phyloP scores from a whole-genome alignment of 2,888 invertebrate genomes.

The Sphaeridia pumilis region DNA sequence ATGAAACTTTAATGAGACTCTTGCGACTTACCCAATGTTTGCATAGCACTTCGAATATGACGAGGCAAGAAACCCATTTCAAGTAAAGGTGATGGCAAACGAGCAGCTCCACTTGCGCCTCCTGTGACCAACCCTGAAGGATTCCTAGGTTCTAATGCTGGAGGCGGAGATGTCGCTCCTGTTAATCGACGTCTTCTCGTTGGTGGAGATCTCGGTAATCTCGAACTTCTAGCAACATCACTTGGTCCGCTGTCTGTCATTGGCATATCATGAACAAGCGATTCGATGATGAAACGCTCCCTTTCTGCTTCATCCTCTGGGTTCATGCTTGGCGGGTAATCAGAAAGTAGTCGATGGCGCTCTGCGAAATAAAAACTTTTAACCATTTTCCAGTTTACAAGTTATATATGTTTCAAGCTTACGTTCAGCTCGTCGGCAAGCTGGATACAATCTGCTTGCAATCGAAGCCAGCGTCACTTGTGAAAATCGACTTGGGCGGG shows the following conservation, averaged over 20 bases:
- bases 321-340: conserved; percentile 10
- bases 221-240: too few species aligned
- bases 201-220: conserved; percentile 15
- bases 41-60: conserved; percentile 48
- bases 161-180: conserved; percentile 31
- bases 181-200: conserved; percentile 23
- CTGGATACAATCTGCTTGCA: conserved; percentile 27
- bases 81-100: conserved; percentile 44
- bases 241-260: conserved; percentile 3
- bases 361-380: not conserved
- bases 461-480: conserved; percentile 34
- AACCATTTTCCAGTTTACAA: not conserved
- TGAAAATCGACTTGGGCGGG: conserved; percentile 21
- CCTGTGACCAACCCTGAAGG: too few species aligned
- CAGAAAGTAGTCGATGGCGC: conserved; percentile 7
- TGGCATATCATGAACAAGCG: conserved; percentile 7
- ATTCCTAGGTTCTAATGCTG: too few species aligned
- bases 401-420: not conserved
- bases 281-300: conserved; percentile 9
- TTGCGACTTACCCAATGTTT: conserved; percentile 42
- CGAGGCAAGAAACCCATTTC: conserved; percentile 53
- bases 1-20: not conserved
- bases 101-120: conserved; percentile 24
- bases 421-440: conserved; percentile 5
- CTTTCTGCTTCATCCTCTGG: conserved; percentile 13